These are phyloP conservation scores for Aricia agestis DNA, from an alignment of 1,140 invertebrate genomes.

Conservation along the genomic window DNA sequence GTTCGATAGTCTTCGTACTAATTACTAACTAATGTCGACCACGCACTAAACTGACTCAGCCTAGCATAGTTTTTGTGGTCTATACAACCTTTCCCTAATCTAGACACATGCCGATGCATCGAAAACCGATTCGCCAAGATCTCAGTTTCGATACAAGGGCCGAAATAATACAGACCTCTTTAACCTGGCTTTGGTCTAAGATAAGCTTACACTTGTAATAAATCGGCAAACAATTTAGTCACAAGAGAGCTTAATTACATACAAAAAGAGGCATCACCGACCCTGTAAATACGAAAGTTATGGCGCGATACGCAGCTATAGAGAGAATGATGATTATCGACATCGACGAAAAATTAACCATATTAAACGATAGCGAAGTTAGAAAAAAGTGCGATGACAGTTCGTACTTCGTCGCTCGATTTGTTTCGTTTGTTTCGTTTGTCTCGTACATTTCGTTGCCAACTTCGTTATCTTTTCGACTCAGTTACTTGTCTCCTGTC, in stretches of 20 bases:
- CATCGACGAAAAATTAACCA: neutral
- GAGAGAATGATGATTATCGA: neutral
- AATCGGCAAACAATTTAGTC: neutral
- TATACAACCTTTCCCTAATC: neutral
- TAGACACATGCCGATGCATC: neutral
- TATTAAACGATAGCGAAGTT: neutral
- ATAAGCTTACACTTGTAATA: neutral
- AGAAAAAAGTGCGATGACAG: too few relatives aligned
- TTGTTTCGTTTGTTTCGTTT: too few relatives aligned
- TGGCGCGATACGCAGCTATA: neutral
- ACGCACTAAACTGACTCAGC: neutral
- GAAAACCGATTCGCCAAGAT: neutral
- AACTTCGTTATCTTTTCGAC: too few relatives aligned
- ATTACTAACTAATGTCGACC: slow-evolving; percentile 11
- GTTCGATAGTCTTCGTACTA: slow-evolving; percentile 10
- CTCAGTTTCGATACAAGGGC: neutral
- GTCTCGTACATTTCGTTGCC: too few relatives aligned
- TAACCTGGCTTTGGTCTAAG: neutral
- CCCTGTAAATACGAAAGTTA: neutral
- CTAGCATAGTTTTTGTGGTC: slow-evolving; percentile 7
- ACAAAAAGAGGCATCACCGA: neutral
- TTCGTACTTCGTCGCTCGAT: too few relatives aligned
- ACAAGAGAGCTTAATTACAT: neutral
- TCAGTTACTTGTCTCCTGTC: too few relatives aligned
- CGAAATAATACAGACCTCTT: neutral